These are phyloP conservation scores for Diacarnus erythraeanus DNA, from an alignment of 37 sponge, comb jelly and placozoan species.

Conservation along the genomic window DNA sequence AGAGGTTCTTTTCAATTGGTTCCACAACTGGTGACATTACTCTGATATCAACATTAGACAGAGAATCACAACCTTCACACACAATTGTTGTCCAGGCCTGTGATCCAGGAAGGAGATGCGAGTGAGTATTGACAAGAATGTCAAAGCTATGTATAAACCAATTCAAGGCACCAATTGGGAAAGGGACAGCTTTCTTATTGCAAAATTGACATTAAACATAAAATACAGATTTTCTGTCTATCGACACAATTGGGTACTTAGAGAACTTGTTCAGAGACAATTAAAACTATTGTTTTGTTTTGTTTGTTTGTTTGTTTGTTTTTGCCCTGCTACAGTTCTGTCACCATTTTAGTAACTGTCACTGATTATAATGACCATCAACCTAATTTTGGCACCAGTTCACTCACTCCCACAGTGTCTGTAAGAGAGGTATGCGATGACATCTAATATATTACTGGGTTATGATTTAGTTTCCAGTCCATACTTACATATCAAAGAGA, in stretches of 20 bases:
- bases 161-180: no score
- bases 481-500: no score
- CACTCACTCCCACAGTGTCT: neutral
- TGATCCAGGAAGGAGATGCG: conserved; percentile 4
- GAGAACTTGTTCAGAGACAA: no score
- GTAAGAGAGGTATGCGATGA: conserved; percentile 19
- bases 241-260: no score
- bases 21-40: neutral
- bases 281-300: no score
- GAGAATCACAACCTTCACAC: neutral
- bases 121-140: conserved; percentile 7
- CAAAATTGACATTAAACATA: no score
- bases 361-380: conserved; percentile 47
- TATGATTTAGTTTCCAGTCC: no score
- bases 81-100: neutral
- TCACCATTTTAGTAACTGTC: conserved; percentile 21
- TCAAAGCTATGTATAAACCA: no score
- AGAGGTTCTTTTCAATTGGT: conserved; percentile 26
- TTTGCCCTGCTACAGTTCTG: conserved; percentile 13
- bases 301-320: no score
- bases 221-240: no score
- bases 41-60: conserved; percentile 28
- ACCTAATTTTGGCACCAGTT: conserved; percentile 22
- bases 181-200: no score
- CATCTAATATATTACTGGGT: no score